A percentile compares a stretch with the other conserved stretches of the same genome.
Evolutionary conservation across 2,113 vertebrate genomes (phyloP).

Genomic region (Grus americana): DNA sequence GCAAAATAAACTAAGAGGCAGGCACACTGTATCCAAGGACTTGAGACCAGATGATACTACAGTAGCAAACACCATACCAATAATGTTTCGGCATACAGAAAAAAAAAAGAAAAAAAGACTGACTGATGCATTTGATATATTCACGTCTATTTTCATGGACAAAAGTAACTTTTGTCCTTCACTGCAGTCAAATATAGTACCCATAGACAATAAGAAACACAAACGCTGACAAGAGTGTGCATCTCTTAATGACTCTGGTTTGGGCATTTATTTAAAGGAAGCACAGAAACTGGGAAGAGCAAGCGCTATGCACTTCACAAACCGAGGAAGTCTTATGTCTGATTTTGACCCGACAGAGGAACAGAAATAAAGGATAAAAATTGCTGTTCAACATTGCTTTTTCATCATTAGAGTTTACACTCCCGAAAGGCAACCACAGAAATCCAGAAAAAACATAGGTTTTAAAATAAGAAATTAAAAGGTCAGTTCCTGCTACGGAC

Average conservation of each 20-base stretch:
- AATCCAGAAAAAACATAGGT: background rate
- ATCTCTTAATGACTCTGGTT: background rate
- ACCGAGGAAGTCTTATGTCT: background rate
- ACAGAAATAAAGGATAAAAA: background rate
- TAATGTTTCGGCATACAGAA: background rate
- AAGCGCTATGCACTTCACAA: background rate
- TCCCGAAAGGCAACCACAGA: background rate
- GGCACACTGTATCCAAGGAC: background rate
- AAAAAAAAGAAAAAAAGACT: background rate
- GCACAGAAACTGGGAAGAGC: background rate
- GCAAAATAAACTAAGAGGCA: background rate
- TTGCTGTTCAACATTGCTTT: background rate
- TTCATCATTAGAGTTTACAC: background rate
- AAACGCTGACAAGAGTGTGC: background rate
- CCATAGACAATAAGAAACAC: background rate
- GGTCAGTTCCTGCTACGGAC: background rate
- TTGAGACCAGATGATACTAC: background rate
- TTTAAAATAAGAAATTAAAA: constrained; percentile 4
- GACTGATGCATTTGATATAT: background rate
- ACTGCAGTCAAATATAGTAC: background rate
- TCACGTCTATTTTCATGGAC: background rate
- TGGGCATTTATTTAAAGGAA: constrained; percentile 27
- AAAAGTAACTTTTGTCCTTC: background rate
- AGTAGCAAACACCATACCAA: background rate
- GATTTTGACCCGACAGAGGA: background rate